Conservation (phyloP, 1,140 invertebrate genomes). For the Cylas formicarius region DNA sequence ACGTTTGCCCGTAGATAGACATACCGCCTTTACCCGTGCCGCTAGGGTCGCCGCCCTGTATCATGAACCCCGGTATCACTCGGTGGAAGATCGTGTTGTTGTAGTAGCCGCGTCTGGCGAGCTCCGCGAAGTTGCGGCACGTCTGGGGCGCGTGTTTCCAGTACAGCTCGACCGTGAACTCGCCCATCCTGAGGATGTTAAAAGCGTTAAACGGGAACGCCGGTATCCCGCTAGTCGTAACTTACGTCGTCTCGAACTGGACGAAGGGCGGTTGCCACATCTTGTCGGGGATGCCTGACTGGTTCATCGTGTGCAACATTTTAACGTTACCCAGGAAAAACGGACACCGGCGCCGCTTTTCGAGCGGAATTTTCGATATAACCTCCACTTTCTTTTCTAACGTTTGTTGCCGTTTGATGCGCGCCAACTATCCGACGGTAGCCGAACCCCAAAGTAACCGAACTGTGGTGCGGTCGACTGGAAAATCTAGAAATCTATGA, state of each 20-base stretch:
- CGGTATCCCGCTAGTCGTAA: conserved; percentile 25
- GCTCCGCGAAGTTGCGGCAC: conserved; percentile 93
- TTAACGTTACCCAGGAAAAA: too few species aligned
- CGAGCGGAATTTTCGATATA: too few species aligned
- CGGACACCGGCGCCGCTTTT: too few species aligned
- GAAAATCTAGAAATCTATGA: too few species aligned
- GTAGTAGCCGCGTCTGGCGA: conserved; percentile 87
- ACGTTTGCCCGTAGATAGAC: conserved; percentile 92
- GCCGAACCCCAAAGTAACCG: too few species aligned
- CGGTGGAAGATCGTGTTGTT: conserved; percentile 95
- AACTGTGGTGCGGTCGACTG: too few species aligned
- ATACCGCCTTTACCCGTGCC: conserved; percentile 86
- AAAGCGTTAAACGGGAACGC: conserved; percentile 24
- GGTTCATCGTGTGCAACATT: conserved; percentile 38
- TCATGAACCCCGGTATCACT: conserved; percentile 96
- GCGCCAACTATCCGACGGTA: too few species aligned
- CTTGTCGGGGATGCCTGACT: conserved; percentile 69
- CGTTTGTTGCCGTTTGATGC: too few species aligned
- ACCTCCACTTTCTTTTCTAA: too few species aligned
- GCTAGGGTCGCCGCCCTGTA: conserved; percentile 92
- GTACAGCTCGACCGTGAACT: conserved; percentile 85
- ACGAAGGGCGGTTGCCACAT: conserved; percentile 81
- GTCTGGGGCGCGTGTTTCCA: conserved; percentile 97
- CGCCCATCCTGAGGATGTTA: conserved; percentile 82
- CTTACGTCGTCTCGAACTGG: conserved; percentile 71